These are phyloP conservation scores for Chrysochloris asiatica DNA, from an alignment of 2,113 vertebrate species.

Conservation along the genomic window DNA sequence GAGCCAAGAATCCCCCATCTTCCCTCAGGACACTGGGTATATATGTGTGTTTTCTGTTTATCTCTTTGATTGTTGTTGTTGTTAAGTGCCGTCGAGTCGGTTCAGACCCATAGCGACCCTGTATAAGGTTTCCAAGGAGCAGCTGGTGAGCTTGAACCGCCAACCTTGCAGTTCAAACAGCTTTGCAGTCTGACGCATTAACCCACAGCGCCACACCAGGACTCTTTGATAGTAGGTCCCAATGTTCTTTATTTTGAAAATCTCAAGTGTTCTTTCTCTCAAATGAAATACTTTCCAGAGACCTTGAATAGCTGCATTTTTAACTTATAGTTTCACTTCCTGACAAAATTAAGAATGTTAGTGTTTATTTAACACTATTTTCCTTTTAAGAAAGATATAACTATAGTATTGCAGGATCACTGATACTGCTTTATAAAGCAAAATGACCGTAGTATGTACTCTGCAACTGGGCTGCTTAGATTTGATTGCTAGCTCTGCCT, in stretches of 20 bases:
- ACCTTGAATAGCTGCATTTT: not conserved
- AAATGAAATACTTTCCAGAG: not conserved
- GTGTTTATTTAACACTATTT: not conserved
- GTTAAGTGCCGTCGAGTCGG: too few species aligned
- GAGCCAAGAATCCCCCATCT: too few species aligned
- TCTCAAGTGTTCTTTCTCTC: not conserved
- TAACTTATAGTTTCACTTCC: not conserved
- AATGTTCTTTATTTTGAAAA: not conserved
- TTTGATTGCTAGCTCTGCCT: not conserved
- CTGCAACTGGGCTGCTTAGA: rapidly evolving
- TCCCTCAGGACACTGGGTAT: not conserved
- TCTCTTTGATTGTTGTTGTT: too few species aligned
- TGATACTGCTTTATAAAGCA: not conserved
- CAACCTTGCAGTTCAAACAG: too few species aligned
- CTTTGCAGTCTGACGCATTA: too few species aligned
- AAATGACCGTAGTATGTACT: not conserved
- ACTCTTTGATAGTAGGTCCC: not conserved
- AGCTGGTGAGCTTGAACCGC: too few species aligned
- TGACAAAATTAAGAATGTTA: not conserved
- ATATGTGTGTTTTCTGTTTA: not conserved
- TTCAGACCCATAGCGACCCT: too few species aligned
- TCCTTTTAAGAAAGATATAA: not conserved
- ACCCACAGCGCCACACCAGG: too few species aligned
- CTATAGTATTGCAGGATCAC: not conserved
- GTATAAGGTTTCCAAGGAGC: too few species aligned